Evolutionary conservation across 1,140 invertebrate genomes (phyloP).

Genomic region (Hylaeus volcanicus): DNA sequence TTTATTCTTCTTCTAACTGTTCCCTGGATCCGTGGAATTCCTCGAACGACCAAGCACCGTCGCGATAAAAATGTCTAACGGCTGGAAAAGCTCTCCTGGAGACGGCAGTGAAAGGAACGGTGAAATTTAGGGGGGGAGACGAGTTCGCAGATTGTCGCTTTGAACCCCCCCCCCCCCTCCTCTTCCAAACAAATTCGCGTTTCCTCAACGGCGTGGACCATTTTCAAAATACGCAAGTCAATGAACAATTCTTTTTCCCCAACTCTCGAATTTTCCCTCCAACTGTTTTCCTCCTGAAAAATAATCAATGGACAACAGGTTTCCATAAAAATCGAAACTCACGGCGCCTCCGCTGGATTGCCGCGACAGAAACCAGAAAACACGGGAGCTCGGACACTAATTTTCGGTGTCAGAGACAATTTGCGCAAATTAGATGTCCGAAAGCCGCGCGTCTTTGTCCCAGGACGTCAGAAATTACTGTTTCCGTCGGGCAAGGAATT

Average conservation of each 20-base stretch:
- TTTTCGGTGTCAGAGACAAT: conserved; percentile 6
- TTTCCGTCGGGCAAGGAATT: not conserved
- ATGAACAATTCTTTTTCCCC: too few species aligned
- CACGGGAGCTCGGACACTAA: not conserved
- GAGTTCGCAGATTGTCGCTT: not conserved
- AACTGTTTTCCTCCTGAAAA: too few species aligned
- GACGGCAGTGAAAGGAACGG: not conserved
- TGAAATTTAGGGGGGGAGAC: conserved; percentile 4
- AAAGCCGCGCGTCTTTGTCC: conserved; percentile 1
- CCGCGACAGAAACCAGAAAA: not conserved
- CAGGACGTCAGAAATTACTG: not conserved
- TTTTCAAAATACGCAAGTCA: not conserved
- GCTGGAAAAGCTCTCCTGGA: conserved; percentile 1
- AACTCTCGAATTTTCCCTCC: too few species aligned
- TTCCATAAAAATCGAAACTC: too few species aligned
- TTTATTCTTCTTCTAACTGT: conserved; percentile 11
- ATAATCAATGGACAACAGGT: too few species aligned
- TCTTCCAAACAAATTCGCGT: not conserved
- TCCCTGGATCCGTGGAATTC: not conserved
- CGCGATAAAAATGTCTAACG: conserved; percentile 13
- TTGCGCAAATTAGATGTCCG: conserved; percentile 16
- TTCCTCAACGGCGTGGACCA: not conserved
- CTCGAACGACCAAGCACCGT: conserved; percentile 1
- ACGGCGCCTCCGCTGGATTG: not conserved
- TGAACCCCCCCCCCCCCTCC: not conserved